Percentiles rank a stretch among this genome's conserved stretches.
phyloP scores from a whole-genome alignment of 2,797 vertebrate species.

The Percopsis omiscomaycus region DNA sequence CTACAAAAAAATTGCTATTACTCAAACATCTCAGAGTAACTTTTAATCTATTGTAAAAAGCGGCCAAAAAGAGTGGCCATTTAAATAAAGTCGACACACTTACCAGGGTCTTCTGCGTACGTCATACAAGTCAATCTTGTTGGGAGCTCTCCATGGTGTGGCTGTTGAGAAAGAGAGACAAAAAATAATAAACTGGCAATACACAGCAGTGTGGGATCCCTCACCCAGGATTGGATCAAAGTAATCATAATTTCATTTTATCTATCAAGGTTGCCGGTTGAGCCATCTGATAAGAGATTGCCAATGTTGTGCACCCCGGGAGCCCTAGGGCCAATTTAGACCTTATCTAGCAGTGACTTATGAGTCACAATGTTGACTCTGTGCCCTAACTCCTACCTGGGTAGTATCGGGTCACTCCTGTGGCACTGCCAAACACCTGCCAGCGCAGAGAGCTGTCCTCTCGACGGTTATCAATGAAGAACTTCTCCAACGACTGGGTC shows the following conservation, averaged over 20 bases:
- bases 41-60: too few relatives aligned
- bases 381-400: slow-evolving; percentile 55
- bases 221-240: slow-evolving; percentile 67
- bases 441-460: slow-evolving; percentile 94
- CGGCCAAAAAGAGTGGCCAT: neutral
- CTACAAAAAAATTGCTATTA: too few relatives aligned
- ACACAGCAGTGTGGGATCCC: slow-evolving; percentile 46
- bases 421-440: slow-evolving; percentile 98
- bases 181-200: slow-evolving; percentile 39
- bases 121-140: slow-evolving; percentile 98
- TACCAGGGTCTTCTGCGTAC: slow-evolving; percentile 97
- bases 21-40: too few relatives aligned
- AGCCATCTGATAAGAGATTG: slow-evolving; percentile 69
- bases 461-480: slow-evolving; percentile 92
- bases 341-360: slow-evolving; percentile 57
- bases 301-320: slow-evolving; percentile 56
- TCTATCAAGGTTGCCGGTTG: slow-evolving; percentile 56
- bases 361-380: slow-evolving; percentile 40
- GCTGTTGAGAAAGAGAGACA: slow-evolving; percentile 74
- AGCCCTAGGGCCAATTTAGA: slow-evolving; percentile 67
- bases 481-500: slow-evolving; percentile 92
- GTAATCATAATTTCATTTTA: slow-evolving; percentile 69
- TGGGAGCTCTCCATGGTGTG: slow-evolving; percentile 93
- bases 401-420: slow-evolving; percentile 92
- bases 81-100: slow-evolving; percentile 56